phyloP scores from a whole-genome alignment of 2,113 vertebrate genomes.

The Hyaena hyaena region DNA sequence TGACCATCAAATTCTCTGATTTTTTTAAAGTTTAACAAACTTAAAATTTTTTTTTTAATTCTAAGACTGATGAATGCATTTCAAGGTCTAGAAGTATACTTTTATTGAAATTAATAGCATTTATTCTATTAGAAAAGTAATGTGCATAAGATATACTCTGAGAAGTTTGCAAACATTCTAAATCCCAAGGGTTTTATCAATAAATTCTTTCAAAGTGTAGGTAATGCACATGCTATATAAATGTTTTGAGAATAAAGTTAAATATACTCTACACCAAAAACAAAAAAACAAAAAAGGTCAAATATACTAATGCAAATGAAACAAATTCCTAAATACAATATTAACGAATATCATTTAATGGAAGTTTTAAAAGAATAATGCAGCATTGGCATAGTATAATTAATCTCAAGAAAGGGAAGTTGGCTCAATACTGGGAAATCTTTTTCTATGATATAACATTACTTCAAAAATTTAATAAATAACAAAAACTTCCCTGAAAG shows the following conservation, averaged over 20 bases:
- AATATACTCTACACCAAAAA: background rate
- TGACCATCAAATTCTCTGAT: background rate
- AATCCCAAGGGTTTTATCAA: background rate
- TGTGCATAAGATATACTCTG: background rate
- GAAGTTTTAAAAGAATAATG: background rate
- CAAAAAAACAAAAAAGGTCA: background rate
- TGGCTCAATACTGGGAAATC: background rate
- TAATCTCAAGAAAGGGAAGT: background rate
- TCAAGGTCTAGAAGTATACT: background rate
- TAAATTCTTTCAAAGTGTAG: background rate
- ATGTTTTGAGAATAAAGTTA: background rate
- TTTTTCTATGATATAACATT: background rate
- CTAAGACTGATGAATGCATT: background rate
- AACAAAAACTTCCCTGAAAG: background rate
- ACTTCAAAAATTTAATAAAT: background rate
- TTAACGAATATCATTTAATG: background rate
- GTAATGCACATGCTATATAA: background rate
- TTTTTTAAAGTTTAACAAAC: background rate
- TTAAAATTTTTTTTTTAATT: background rate
- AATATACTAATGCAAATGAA: background rate
- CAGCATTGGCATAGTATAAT: background rate
- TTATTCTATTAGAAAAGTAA: background rate
- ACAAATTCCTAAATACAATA: background rate
- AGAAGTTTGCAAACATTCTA: conserved; percentile 4
- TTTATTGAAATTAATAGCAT: background rate